Percentiles rank a stretch among this genome's conserved stretches.
phyloP scores from a whole-genome alignment of 1,140 invertebrate genomes.

The Drosophila setifemur region DNA sequence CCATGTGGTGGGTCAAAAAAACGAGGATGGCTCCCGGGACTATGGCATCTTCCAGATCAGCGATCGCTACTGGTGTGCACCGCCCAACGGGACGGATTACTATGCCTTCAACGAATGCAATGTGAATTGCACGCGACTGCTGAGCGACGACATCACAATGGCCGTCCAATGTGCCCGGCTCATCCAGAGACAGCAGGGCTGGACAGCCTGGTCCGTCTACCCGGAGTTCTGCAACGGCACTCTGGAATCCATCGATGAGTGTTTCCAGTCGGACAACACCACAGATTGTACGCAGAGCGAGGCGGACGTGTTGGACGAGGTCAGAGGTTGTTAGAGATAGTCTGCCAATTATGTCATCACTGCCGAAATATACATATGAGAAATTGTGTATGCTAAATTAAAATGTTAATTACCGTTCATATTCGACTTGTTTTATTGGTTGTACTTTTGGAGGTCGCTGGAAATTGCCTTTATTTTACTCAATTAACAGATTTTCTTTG shows the following conservation, averaged over 20 bases:
- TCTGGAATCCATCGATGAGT: conserved; percentile 48
- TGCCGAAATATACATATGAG: conserved; percentile 50
- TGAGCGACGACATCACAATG: conserved; percentile 70
- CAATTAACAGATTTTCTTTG: conserved; percentile 49
- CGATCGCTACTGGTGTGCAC: conserved; percentile 75
- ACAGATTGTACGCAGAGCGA: conserved; percentile 6
- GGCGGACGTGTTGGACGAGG: conserved; percentile 7
- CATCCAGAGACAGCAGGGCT: conserved; percentile 84
- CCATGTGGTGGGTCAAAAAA: conserved; percentile 55
- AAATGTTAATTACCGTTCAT: conserved; percentile 32
- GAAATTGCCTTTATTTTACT: conserved; percentile 5
- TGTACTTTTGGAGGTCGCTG: conserved; percentile 19
- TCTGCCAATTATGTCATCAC: conserved; percentile 44
- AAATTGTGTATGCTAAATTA: conserved; percentile 39
- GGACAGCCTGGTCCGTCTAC: conserved; percentile 88
- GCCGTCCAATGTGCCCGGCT: conserved; percentile 64
- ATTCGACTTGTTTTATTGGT: conserved; percentile 30
- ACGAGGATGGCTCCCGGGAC: conserved; percentile 69
- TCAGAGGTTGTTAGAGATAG: conserved; percentile 24
- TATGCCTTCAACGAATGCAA: conserved; percentile 73
- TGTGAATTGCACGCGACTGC: conserved; percentile 63
- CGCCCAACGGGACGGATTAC: conserved; percentile 51
- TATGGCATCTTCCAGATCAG: conserved; percentile 82
- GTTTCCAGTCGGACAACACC: conserved; percentile 46
- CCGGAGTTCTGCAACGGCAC: conserved; percentile 82